phyloP scores from a whole-genome alignment of 1,140 invertebrate genomes.

The Amyelois transitella region DNA sequence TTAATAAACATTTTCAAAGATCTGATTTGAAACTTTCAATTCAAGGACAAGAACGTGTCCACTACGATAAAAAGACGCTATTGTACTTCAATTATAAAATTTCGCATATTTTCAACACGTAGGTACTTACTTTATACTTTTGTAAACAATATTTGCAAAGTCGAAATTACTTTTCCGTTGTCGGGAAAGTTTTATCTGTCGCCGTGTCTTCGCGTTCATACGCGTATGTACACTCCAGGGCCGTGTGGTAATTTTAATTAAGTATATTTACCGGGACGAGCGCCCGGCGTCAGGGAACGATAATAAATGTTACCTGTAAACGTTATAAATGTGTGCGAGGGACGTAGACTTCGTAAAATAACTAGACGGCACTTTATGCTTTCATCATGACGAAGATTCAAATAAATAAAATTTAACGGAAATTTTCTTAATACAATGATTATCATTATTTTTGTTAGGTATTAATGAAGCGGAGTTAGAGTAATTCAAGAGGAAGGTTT shows the following conservation, averaged over 20 bases:
- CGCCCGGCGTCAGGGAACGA: slow-evolving; percentile 27
- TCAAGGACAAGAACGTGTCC: too few relatives aligned
- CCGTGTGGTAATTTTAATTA: slow-evolving; percentile 62
- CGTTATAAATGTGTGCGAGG: slow-evolving; percentile 48
- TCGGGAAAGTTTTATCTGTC: slow-evolving; percentile 28
- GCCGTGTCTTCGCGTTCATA: slow-evolving; percentile 35
- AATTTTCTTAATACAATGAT: too few relatives aligned
- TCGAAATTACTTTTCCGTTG: slow-evolving; percentile 10
- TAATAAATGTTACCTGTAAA: slow-evolving; percentile 55
- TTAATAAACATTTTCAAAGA: too few relatives aligned
- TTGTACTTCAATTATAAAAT: neutral
- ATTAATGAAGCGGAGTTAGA: too few relatives aligned
- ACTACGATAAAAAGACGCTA: too few relatives aligned
- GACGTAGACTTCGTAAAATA: slow-evolving; percentile 1
- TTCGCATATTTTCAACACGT: neutral
- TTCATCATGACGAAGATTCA: too few relatives aligned
- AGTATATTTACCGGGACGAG: slow-evolving; percentile 52
- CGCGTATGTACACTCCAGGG: slow-evolving; percentile 30
- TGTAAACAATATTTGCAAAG: neutral
- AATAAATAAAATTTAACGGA: too few relatives aligned
- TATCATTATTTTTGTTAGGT: too few relatives aligned
- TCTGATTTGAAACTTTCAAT: too few relatives aligned
- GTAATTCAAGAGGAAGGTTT: too few relatives aligned
- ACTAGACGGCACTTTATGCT: neutral
- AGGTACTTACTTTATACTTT: neutral